phyloP scores from a whole-genome alignment of 2,888 invertebrate species.

The Schizotus pectinicornis region DNA sequence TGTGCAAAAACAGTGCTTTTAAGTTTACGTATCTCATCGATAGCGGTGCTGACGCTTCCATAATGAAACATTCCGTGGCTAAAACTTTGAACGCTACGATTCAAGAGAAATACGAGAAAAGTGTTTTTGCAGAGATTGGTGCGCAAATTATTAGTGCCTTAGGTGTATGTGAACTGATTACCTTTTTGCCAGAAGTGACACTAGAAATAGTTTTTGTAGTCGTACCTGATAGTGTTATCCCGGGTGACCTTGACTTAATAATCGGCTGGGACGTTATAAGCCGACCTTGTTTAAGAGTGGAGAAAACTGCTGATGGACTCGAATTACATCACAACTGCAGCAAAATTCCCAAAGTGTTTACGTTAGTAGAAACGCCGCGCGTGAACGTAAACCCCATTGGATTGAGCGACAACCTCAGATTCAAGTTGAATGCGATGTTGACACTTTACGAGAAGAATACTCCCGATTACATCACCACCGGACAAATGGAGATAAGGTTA shows the following conservation, averaged over 20 bases:
- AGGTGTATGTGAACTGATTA: too few species aligned
- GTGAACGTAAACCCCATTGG: constrained; percentile 7
- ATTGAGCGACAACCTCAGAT: constrained; percentile 4
- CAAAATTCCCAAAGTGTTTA: constrained; percentile 5
- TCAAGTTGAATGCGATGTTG: constrained; percentile 14
- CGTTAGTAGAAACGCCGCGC: background rate
- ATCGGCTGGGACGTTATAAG: background rate
- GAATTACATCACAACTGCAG: constrained; percentile 20
- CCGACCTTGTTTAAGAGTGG: constrained; percentile 12
- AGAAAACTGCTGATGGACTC: constrained; percentile 8
- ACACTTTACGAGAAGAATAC: constrained; percentile 17
- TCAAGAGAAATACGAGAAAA: background rate
- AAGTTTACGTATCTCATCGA: constrained; percentile 31
- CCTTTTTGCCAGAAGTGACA: too few species aligned
- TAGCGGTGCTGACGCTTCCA: constrained; percentile 33
- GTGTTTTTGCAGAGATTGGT: too few species aligned
- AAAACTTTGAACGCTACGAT: constrained; percentile 18
- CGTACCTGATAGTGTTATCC: constrained; percentile 22
- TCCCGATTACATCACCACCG: constrained; percentile 26
- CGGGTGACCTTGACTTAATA: background rate
- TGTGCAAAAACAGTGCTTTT: constrained; percentile 18
- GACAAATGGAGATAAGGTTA: constrained; percentile 25
- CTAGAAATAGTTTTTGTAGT: constrained; percentile 7
- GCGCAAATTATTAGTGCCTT: too few species aligned
- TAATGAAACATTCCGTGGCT: constrained; percentile 23